phyloP scores from a whole-genome alignment of 2,797 vertebrate species.

The Sylvia borin region DNA sequence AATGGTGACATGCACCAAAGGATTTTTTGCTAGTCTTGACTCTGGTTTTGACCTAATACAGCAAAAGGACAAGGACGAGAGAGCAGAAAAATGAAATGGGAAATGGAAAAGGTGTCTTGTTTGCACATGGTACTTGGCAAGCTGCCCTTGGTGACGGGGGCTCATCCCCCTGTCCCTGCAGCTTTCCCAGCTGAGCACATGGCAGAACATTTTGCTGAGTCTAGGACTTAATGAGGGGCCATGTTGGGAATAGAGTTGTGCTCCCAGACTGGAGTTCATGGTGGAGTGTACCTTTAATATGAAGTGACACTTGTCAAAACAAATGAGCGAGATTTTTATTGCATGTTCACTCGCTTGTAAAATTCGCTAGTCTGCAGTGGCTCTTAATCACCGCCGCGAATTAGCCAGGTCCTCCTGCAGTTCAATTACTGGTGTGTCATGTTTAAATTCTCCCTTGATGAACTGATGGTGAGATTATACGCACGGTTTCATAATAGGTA shows the following conservation, averaged over 20 bases:
- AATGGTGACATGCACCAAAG: rapidly evolving
- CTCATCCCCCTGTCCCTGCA: background rate
- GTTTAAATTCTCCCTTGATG: slow-evolving; percentile 50
- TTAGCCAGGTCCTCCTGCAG: slow-evolving; percentile 57
- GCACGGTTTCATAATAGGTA: background rate
- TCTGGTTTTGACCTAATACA: slow-evolving; percentile 2
- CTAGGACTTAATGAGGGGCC: background rate
- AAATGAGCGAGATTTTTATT: slow-evolving; percentile 43
- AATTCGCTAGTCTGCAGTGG: slow-evolving; percentile 50
- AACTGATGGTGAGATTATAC: background rate
- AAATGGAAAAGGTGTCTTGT: background rate
- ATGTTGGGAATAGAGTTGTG: background rate
- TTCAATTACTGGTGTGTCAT: slow-evolving; percentile 56
- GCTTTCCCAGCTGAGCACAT: background rate
- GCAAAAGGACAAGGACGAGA: slow-evolving; percentile 20
- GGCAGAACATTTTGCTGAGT: background rate
- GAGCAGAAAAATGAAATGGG: slow-evolving; percentile 47
- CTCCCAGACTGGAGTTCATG: background rate
- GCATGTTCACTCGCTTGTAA: slow-evolving; percentile 45
- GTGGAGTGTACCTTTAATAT: slow-evolving; percentile 8
- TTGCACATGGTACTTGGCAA: rapidly evolving
- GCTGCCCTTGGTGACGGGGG: rapidly evolving
- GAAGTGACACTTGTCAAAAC: slow-evolving; percentile 54
- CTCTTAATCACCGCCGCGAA: slow-evolving; percentile 39
- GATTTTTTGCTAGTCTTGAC: background rate